Evolutionary conservation across 2,113 vertebrate species (phyloP), one percentile per base, ranked within the genome.

Genomic region (Pteronura brasiliensis): DNA sequence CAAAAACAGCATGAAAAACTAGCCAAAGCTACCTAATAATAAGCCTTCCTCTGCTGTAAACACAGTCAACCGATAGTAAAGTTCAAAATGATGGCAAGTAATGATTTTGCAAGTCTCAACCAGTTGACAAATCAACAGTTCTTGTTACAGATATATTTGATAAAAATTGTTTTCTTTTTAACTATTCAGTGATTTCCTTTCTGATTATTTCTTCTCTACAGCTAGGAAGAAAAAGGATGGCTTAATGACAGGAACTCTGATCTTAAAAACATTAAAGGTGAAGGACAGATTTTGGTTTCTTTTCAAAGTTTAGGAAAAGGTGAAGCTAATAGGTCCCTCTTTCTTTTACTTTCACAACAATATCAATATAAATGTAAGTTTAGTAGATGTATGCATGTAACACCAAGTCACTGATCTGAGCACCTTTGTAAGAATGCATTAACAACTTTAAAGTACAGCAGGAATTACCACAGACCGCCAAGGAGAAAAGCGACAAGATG

Each of bases 181-280:
- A 76, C 49, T 87, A 67, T 67, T 94, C 65, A 93, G 29, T 65
- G 17, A 96, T 71, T 86, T 96, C 61, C 88, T 59, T 59, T 88
- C 76, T 91, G 52, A 63, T 91, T 63, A 59, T 90, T 96, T 96
- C 76, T 96, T 95, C 65, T 42, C 34, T 15, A 31, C 39, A 96
- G 74, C 85, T 88, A 95, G 25, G 52, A 96, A 93, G 86, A 97
- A 95, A 93, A 96, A 95, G 34, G 63, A 92, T 36, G 52, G 57
- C 79, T 61, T 95, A 39, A 91, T 71, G 74, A 79, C 21, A 95
- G 61, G 55, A 95, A 72, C 1, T 39, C 65, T 84, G 65, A 67
- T 65, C 89, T 88, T 67, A 52, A 17, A 11, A 44, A 94, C 57
- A 88, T 0, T 25, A 8, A 59, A 76, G 42, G 82, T 25, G 8